Conservation (phyloP, 2,888 invertebrate genomes). For the Unio pictorum region DNA sequence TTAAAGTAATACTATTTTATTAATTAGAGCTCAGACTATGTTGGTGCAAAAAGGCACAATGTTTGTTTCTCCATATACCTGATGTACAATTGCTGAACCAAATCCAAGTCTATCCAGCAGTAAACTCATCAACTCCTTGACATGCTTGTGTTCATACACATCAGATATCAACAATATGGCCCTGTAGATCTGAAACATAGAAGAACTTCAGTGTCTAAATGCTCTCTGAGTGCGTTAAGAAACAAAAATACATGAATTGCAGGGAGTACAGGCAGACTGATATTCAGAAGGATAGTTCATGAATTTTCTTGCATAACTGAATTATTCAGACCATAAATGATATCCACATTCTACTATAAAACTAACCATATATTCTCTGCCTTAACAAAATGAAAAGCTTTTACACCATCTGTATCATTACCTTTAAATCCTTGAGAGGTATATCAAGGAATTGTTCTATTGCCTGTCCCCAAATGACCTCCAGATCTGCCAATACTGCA, state of each 20-base stretch:
- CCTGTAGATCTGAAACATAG: slow-evolving; percentile 81
- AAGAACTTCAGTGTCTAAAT: background rate
- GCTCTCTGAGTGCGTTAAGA: background rate
- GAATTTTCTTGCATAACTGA: no score
- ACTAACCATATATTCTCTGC: background rate
- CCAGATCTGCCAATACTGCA: slow-evolving; percentile 87
- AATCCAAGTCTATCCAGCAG: slow-evolving; percentile 87
- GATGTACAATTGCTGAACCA: slow-evolving; percentile 86
- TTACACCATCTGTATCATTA: slow-evolving; percentile 35
- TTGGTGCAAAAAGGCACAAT: no score
- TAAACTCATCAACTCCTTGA: slow-evolving; percentile 87
- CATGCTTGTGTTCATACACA: slow-evolving; percentile 87
- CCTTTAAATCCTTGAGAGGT: slow-evolving; percentile 75
- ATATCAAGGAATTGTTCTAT: slow-evolving; percentile 86
- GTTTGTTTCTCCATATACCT: slow-evolving; percentile 74
- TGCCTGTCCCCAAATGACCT: slow-evolving; percentile 89
- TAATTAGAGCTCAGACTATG: no score
- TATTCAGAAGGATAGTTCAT: no score
- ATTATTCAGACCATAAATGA: no score
- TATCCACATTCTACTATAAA: no score
- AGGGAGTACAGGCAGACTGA: no score
- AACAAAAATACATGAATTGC: background rate
- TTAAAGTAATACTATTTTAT: no score
- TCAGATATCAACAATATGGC: slow-evolving; percentile 92
- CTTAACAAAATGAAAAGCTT: background rate